Conservation (phyloP, 2,113 vertebrate genomes). For the Pleuronectes platessa region DNA sequence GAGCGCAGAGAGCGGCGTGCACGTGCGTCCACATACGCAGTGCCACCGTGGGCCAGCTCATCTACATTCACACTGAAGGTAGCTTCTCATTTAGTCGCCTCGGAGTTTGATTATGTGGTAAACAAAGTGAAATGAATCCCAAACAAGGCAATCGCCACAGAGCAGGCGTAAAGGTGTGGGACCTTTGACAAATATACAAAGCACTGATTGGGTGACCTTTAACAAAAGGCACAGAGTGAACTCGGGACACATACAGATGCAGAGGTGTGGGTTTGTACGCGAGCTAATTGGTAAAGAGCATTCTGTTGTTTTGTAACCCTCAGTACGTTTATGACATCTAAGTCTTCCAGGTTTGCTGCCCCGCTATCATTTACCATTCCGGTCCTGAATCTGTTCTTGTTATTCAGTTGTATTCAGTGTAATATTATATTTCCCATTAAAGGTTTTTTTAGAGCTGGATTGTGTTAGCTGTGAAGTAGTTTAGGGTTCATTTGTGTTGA, state of each 20-base stretch:
- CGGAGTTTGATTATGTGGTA: conserved; percentile 42
- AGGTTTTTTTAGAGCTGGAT: background rate
- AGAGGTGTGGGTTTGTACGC: background rate
- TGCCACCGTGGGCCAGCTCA: conserved; percentile 22
- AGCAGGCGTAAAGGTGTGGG: conserved; percentile 4
- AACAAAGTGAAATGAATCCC: conserved; percentile 48
- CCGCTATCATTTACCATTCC: background rate
- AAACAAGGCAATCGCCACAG: conserved; percentile 1
- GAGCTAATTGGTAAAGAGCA: background rate
- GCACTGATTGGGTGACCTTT: conserved; percentile 24
- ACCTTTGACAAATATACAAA: conserved; percentile 27
- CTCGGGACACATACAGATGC: background rate
- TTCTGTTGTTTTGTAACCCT: background rate
- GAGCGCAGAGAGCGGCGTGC: background rate
- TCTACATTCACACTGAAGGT: conserved; percentile 48
- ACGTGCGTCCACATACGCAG: conserved; percentile 17
- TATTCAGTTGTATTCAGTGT: too few species aligned
- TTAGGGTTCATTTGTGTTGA: background rate
- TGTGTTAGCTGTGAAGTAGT: too few species aligned
- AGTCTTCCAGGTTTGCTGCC: background rate
- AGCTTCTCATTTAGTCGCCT: conserved; percentile 36
- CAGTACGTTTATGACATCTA: background rate
- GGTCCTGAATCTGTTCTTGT: background rate
- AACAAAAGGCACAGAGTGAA: conserved; percentile 10
- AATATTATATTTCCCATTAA: too few species aligned